Percentiles rank a stretch among this genome's conserved stretches.
Evolutionary conservation across 2,113 vertebrate genomes (phyloP).

Genomic region (Tichodroma muraria): DNA sequence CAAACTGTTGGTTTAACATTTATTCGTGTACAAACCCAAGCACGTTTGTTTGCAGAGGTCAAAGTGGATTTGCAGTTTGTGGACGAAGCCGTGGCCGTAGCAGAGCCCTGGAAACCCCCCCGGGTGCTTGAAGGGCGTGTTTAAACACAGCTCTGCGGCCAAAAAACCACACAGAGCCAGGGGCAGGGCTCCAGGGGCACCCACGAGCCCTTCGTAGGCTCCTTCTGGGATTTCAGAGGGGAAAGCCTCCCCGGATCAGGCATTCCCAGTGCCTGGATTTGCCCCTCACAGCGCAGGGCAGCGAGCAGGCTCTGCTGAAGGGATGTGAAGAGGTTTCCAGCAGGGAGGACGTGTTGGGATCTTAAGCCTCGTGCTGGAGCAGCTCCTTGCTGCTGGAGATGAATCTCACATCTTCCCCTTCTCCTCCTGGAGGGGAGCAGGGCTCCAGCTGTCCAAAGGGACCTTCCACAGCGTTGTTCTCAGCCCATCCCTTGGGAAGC

Average conservation of each 20-base stretch:
- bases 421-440: not conserved
- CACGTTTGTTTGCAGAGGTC: not conserved
- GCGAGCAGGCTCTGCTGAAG: not conserved
- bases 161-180: not conserved
- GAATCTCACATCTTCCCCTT: not conserved
- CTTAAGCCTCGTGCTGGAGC: not conserved
- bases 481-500: rapidly evolving
- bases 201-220: not conserved
- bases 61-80: not conserved
- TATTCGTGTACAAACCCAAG: not conserved
- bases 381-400: not conserved
- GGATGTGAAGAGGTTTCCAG: not conserved
- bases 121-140: rapidly evolving
- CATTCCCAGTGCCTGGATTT: not conserved
- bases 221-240: not conserved
- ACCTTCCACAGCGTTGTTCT: rapidly evolving
- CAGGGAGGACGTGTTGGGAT: not conserved
- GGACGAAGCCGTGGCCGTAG: rapidly evolving
- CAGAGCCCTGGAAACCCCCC: not conserved
- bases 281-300: too few species aligned
- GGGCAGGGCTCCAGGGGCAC: not conserved
- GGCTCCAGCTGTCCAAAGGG: rapidly evolving
- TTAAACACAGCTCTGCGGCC: not conserved
- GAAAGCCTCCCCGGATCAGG: not conserved
- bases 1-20: not conserved